Evolutionary conservation across 2,888 invertebrate species (phyloP).

Genomic region (Cheilosia variabilis): DNA sequence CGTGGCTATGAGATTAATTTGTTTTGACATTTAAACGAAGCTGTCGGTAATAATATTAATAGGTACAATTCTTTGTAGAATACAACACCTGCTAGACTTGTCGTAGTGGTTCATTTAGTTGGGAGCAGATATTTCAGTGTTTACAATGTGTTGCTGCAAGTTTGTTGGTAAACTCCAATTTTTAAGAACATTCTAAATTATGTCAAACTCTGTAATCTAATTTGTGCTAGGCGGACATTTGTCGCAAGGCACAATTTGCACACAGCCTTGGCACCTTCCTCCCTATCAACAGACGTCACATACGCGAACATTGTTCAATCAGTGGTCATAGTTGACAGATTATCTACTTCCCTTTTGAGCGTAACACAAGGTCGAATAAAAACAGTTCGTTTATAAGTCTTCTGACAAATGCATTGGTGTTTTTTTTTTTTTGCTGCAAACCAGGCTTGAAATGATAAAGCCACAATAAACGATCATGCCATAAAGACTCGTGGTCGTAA

Average conservation of each 20-base stretch:
- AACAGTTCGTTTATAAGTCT: not conserved
- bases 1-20: slow-evolving; percentile 45
- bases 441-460: not conserved
- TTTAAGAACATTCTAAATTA: not conserved
- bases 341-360: not conserved
- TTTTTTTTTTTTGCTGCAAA: not conserved
- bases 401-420: not conserved
- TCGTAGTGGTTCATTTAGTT: slow-evolving; percentile 8
- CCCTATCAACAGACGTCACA: not conserved
- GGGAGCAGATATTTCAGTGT: no score
- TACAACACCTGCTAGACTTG: slow-evolving; percentile 10
- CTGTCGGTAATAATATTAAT: slow-evolving; percentile 50
- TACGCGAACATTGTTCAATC: not conserved
- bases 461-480: slow-evolving; percentile 29
- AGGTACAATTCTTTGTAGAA: slow-evolving; percentile 20
- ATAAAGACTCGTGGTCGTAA: slow-evolving; percentile 28
- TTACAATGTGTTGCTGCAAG: no score
- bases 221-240: not conserved
- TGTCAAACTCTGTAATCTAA: not conserved
- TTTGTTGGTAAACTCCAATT: no score
- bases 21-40: slow-evolving; percentile 47
- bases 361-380: not conserved
- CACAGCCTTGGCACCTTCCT: not conserved
- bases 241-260: not conserved
- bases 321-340: not conserved